Conservation (phyloP, 2,797 vertebrate genomes). For the Anguilla pacifica region DNA sequence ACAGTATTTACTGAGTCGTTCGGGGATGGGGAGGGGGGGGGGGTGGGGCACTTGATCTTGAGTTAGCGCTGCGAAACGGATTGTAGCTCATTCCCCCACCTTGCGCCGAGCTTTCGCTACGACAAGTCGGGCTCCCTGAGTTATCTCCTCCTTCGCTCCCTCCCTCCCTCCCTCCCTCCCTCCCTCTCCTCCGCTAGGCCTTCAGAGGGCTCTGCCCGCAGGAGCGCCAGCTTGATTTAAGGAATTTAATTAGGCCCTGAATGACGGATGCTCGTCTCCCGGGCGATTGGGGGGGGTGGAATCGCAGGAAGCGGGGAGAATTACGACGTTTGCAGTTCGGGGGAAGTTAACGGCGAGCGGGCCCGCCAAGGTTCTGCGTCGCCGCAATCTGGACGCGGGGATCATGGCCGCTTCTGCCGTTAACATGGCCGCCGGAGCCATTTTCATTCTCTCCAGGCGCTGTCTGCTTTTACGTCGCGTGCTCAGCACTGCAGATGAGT, state of each 20-base stretch:
- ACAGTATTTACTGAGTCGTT: not conserved
- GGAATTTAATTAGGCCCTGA: conserved; percentile 64
- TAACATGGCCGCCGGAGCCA: not conserved
- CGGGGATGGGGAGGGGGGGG: not conserved
- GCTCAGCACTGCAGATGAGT: not conserved
- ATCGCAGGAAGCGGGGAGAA: not conserved
- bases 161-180: not conserved
- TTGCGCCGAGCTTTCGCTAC: not conserved
- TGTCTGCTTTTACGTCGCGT: conserved; percentile 10
- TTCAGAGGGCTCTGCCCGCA: not conserved
- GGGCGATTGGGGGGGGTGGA: conserved; percentile 38
- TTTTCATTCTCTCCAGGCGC: conserved; percentile 8
- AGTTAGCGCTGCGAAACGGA: not conserved
- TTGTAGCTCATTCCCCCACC: not conserved
- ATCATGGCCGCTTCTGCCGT: not conserved
- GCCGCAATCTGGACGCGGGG: not conserved
- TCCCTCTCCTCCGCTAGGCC: not conserved
- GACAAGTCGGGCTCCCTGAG: not conserved
- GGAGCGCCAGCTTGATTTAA: conserved; percentile 63
- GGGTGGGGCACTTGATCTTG: not conserved
- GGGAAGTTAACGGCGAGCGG: not conserved
- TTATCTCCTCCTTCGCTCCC: not conserved
- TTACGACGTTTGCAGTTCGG: not conserved
- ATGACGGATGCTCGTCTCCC: conserved; percentile 62
- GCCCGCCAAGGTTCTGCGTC: not conserved